Conservation (phyloP, 2,888 invertebrate species). For the Caenorhabditis uteleia region DNA sequence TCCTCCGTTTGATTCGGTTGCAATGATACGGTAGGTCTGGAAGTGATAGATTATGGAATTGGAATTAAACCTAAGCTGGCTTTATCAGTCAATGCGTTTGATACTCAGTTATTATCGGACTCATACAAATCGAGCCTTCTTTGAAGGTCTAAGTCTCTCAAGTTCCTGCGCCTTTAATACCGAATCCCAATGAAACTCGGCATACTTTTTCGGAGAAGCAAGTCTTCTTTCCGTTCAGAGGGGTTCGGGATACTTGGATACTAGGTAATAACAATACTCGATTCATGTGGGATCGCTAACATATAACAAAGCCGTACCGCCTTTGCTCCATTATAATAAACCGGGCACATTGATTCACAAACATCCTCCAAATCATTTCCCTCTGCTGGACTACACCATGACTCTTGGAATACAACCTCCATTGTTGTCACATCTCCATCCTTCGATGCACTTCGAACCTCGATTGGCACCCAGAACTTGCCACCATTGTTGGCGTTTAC, state of each 20-base stretch:
- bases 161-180: no score
- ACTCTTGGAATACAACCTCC: slow-evolving; percentile 46
- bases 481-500: slow-evolving; percentile 40
- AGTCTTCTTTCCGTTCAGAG: no score
- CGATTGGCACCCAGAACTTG: slow-evolving; percentile 44
- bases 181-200: no score
- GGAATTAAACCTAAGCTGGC: no score
- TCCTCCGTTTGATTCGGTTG: slow-evolving; percentile 31
- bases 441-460: slow-evolving; percentile 20
- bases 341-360: slow-evolving; percentile 53
- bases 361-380: slow-evolving; percentile 53
- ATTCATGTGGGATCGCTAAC: no score
- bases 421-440: slow-evolving; percentile 29
- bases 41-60: slow-evolving; percentile 3
- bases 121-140: no score
- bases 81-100: no score
- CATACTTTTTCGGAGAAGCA: background rate
- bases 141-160: no score
- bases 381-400: slow-evolving; percentile 43
- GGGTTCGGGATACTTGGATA: no score
- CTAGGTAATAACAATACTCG: no score
- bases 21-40: slow-evolving; percentile 35
- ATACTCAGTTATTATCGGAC: no score
- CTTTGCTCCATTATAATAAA: slow-evolving; percentile 45
- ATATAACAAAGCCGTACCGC: slow-evolving; percentile 22